Evolutionary conservation across 2,888 invertebrate genomes (phyloP).

Genomic region (Macaria liturata): DNA sequence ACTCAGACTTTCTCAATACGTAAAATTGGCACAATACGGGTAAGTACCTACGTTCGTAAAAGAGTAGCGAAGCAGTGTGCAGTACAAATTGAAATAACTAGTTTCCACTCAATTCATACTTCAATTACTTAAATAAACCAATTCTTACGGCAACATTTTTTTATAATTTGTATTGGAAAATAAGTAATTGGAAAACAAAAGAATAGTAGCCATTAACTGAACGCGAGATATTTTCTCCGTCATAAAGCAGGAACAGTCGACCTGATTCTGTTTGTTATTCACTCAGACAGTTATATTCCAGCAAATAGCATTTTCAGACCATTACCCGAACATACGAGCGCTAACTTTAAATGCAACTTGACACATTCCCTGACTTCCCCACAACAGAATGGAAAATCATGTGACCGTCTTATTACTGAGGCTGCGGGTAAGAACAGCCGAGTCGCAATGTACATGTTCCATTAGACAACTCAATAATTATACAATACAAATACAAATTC

Average conservation of each 20-base stretch:
- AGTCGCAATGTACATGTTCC: no score
- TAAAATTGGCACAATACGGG: no score
- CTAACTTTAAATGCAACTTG: conserved; percentile 19
- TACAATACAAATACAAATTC: no score
- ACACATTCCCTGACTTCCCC: conserved; percentile 12
- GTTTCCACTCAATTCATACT: no score
- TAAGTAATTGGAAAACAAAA: not conserved
- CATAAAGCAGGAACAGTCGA: conserved; percentile 1
- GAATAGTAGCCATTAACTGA: not conserved
- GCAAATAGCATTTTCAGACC: conserved; percentile 17
- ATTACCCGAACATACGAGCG: conserved; percentile 18
- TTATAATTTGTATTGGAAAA: not conserved
- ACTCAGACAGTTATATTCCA: conserved; percentile 8
- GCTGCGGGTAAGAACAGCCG: not conserved
- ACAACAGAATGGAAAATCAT: conserved; percentile 18
- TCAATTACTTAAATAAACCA: no score
- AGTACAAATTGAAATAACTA: no score
- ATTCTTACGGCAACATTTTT: no score
- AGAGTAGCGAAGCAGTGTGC: no score
- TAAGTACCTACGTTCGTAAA: no score
- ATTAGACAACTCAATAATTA: no score
- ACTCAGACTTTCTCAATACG: no score
- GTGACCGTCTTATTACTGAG: conserved; percentile 11
- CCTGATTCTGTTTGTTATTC: conserved; percentile 8
- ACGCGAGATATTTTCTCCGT: not conserved